Percentiles rank a stretch among this genome's conserved stretches.
These are phyloP conservation scores for Azorinus chamasolen DNA, from an alignment of 2,888 invertebrate species.

Conservation along the genomic window DNA sequence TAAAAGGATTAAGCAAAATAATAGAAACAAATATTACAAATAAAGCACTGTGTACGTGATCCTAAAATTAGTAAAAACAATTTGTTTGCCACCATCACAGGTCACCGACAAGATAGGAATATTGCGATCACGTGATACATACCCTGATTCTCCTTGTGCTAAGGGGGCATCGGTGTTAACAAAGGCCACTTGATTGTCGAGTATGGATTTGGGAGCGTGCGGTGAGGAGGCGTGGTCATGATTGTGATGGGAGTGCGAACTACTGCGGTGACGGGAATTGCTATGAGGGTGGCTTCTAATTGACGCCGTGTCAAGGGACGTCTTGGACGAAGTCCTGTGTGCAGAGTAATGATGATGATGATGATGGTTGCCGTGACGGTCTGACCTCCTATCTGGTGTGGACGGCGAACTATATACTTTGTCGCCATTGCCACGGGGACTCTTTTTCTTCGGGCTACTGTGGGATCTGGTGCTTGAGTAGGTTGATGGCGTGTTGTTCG, in stretches of 20 bases:
- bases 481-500: slow-evolving; percentile 27
- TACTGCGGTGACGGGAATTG: slow-evolving; percentile 39
- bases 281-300: slow-evolving; percentile 20
- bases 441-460: slow-evolving; percentile 5
- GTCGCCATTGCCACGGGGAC: neutral
- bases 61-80: no score
- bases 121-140: neutral
- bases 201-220: neutral
- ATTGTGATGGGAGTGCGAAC: slow-evolving; percentile 23
- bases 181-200: slow-evolving; percentile 65
- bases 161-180: slow-evolving; percentile 50
- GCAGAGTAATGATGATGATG: slow-evolving; percentile 22
- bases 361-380: slow-evolving; percentile 33
- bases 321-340: slow-evolving; percentile 35
- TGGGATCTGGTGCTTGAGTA: slow-evolving; percentile 26
- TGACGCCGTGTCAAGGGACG: slow-evolving; percentile 27
- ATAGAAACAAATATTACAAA: no score
- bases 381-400: slow-evolving; percentile 43
- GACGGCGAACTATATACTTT: slow-evolving; percentile 21
- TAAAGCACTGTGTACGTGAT: no score
- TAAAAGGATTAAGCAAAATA: no score
- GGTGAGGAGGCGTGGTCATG: slow-evolving; percentile 23
- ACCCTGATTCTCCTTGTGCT: slow-evolving; percentile 59
- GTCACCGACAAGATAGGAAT: no score
- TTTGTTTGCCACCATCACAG: no score